phyloP scores from a whole-genome alignment of 2,888 invertebrate species.

The Heterodera filipjevi region DNA sequence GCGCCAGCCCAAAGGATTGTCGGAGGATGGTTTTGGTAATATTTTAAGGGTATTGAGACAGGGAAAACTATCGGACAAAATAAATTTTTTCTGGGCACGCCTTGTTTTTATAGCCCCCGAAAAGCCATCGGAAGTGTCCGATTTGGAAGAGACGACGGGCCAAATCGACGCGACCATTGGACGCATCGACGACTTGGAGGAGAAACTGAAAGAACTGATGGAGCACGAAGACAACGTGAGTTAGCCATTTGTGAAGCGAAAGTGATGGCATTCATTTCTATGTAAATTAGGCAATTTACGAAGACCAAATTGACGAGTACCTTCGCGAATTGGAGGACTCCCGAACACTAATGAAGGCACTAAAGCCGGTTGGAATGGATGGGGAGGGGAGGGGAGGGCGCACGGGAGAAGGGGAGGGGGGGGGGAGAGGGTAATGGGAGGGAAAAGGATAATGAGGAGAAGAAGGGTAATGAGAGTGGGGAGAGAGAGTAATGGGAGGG shows the following conservation, averaged over 20 bases:
- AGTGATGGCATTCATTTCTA: background rate
- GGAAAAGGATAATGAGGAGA: background rate
- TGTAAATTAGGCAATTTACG: constrained; percentile 29
- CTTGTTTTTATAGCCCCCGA: constrained; percentile 6
- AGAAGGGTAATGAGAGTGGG: too few relatives aligned
- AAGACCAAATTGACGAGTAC: constrained; percentile 37
- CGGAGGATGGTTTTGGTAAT: constrained; percentile 18
- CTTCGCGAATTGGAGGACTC: constrained; percentile 35
- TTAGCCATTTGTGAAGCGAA: background rate
- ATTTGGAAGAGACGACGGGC: constrained; percentile 16
- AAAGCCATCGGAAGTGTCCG: constrained; percentile 28
- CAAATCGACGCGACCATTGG: constrained; percentile 28
- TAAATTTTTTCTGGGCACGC: background rate
- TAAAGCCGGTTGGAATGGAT: constrained; percentile 32
- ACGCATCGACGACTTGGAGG: constrained; percentile 26
- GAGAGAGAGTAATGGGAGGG: too few relatives aligned
- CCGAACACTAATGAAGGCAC: constrained; percentile 17
- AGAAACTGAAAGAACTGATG: constrained; percentile 30
- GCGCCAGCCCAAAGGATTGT: constrained; percentile 29
- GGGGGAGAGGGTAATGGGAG: background rate
- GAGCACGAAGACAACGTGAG: constrained; percentile 32
- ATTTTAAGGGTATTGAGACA: background rate
- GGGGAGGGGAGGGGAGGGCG: background rate
- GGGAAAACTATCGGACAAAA: too few relatives aligned
- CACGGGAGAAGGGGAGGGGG: background rate